Evolutionary conservation across 2,113 vertebrate genomes (phyloP).

Genomic region (Rana temporaria): DNA sequence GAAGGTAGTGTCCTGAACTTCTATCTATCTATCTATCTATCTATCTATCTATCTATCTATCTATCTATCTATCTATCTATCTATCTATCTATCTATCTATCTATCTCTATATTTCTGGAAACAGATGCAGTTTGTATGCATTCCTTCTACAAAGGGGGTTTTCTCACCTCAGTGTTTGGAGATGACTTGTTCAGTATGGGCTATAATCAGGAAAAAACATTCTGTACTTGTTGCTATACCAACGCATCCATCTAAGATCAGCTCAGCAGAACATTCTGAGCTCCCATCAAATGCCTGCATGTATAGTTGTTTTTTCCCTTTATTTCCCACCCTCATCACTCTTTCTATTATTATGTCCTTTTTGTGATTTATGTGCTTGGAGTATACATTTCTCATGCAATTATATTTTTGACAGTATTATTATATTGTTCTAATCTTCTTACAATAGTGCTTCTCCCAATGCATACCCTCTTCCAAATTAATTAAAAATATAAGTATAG

Average conservation of each 20-base stretch:
- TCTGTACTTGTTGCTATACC: slow-evolving; percentile 56
- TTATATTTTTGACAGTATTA: too few relatives aligned
- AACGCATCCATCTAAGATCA: slow-evolving; percentile 39
- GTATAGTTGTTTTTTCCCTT: neutral
- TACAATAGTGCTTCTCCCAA: too few relatives aligned
- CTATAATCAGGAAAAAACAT: slow-evolving; percentile 49
- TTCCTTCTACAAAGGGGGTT: neutral
- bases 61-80: neutral
- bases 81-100: neutral
- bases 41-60: neutral
- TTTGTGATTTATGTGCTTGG: neutral
- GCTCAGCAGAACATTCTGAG: slow-evolving; percentile 7
- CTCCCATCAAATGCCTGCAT: neutral
- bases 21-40: neutral
- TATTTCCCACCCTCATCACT: neutral
- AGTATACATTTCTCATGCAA: too few relatives aligned
- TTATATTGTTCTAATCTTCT: neutral
- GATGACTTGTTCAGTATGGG: slow-evolving; percentile 4
- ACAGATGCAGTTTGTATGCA: neutral
- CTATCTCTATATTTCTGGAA: neutral
- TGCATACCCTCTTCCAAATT: too few relatives aligned
- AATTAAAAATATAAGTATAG: too few relatives aligned
- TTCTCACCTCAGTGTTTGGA: slow-evolving; percentile 6
- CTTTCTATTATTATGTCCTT: neutral
- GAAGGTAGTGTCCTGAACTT: neutral